Evolutionary conservation across 2,888 invertebrate genomes (phyloP), one percentile per base, ranked within the genome.

Genomic region (Oasisia sp.): DNA sequence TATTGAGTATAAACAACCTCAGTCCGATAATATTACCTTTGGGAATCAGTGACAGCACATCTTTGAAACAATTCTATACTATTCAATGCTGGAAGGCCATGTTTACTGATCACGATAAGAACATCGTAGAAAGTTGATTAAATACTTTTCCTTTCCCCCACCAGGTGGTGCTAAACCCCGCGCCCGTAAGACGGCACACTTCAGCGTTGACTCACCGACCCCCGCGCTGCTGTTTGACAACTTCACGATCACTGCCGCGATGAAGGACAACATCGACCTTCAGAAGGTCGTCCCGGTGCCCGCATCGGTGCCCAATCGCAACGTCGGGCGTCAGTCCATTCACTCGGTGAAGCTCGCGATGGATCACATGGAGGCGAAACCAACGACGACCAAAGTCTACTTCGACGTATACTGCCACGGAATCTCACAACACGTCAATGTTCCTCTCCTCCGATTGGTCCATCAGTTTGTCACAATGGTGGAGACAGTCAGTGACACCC

Each of bases 401-500:
- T 98, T 99, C 95, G 98, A 98, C 95, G 97, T 98, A 93, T 98
- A 98, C 95, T 98, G 98, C 94, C 97, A 98, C 92, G 98, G 95
- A 8, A 98, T 99, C 95, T 98, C 98, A 91, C 99, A 99, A 96
- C 98, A 99, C 97, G 98, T 99, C 0, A 99, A 99, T 96, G 99
- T 99, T 99, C 99, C 99, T 0, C 97, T 99, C 89, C 97, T 99
- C 91, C 97, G 99, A 92, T 97, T 99, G 92, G 97, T 99, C 93
- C 99, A 99, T 97, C 99, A 99, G 97, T 99, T 99, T 95, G 98
- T 98, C 95, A 99, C 98, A 95, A 99, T 99, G 99, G 99, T 99
- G 96, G 98, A 99, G 96, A 99, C 99, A 96, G 98, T 99, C 1
- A 98, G 98, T 95, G 98, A 99, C 95, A 99, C 99, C 0, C 98